phyloP scores from a whole-genome alignment of 1,140 invertebrate genomes.

The Pantala flavescens region DNA sequence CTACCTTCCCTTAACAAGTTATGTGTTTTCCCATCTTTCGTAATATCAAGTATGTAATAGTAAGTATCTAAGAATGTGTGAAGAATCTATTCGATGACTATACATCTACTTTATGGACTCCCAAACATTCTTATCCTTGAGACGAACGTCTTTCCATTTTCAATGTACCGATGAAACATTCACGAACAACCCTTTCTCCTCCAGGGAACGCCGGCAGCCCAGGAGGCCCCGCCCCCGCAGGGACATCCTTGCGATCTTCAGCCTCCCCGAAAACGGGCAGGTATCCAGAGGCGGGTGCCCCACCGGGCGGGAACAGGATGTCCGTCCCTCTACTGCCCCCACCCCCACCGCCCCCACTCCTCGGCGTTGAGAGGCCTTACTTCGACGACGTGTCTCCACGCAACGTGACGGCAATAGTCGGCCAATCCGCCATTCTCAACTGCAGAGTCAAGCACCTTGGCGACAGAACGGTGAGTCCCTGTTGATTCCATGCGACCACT shows the following conservation, averaged over 20 bases:
- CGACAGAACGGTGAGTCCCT: constrained; percentile 66
- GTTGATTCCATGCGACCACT: too few species aligned
- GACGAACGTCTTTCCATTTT: too few species aligned
- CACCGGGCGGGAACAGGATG: neutral
- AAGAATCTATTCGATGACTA: too few species aligned
- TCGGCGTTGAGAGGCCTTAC: constrained; percentile 53
- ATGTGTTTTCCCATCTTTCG: too few species aligned
- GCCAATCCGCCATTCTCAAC: constrained; percentile 67
- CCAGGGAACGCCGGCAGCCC: neutral
- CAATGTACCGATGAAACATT: too few species aligned
- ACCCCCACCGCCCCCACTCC: constrained; percentile 23
- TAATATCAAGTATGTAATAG: too few species aligned
- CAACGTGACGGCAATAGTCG: constrained; percentile 73
- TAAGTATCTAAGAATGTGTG: too few species aligned
- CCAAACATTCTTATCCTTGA: too few species aligned
- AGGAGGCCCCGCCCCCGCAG: neutral
- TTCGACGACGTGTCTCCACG: constrained; percentile 72
- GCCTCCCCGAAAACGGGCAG: neutral
- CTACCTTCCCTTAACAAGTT: too few species aligned
- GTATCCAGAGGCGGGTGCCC: neutral
- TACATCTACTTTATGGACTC: too few species aligned
- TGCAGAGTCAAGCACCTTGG: constrained; percentile 78
- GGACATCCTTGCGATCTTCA: neutral
- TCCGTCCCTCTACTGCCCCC: neutral
- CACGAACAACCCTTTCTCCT: too few species aligned